Percentiles rank a stretch among this genome's conserved stretches.
Evolutionary conservation across 1,140 invertebrate genomes (phyloP).

Genomic region (Gonioctena quinquepunctata): DNA sequence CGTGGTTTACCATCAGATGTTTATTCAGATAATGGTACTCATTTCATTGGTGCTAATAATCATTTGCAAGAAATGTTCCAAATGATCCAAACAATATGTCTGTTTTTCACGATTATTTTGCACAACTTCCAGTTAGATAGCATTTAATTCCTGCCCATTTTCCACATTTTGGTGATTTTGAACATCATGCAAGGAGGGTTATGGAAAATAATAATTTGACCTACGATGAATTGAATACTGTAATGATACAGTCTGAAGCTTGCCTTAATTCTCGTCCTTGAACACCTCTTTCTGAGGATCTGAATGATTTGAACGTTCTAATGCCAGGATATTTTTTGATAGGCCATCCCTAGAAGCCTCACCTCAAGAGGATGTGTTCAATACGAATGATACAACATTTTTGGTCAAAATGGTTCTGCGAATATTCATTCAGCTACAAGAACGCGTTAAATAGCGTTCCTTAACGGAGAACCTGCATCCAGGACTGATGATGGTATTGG

Average conservation of each 20-base stretch:
- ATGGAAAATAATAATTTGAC: neutral
- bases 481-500: too few relatives aligned
- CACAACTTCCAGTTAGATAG: too few relatives aligned
- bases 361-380: too few relatives aligned
- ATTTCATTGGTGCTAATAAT: constrained; percentile 21
- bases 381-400: too few relatives aligned
- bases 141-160: constrained; percentile 10
- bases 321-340: neutral
- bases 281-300: neutral
- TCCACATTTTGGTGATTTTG: constrained; percentile 20
- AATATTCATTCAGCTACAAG: too few relatives aligned
- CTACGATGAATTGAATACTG: neutral
- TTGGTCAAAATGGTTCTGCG: too few relatives aligned
- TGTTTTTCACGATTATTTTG: too few relatives aligned
- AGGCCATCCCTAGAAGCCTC: neutral
- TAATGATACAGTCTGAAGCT: neutral
- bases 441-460: too few relatives aligned
- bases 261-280: neutral
- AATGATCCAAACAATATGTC: too few relatives aligned
- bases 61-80: constrained; percentile 16
- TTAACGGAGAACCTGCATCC: too few relatives aligned
- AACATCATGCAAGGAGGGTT: neutral
- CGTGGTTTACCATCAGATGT: constrained; percentile 39
- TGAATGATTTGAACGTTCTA: neutral
- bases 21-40: constrained; percentile 27